phyloP scores from a whole-genome alignment of 2,113 vertebrate genomes.

The Neolamprologus tretocephalus region DNA sequence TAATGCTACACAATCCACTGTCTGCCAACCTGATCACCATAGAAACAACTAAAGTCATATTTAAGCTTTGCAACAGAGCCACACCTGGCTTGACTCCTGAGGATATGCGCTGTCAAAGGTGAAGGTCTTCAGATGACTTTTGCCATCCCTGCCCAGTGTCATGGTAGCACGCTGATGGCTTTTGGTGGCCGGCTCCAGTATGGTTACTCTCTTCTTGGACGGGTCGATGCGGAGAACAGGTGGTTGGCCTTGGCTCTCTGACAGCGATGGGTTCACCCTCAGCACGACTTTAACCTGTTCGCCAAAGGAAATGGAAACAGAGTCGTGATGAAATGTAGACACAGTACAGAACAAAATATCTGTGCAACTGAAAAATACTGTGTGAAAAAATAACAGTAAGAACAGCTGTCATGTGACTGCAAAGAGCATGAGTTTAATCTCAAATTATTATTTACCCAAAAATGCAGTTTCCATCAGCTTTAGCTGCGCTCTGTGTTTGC shows the following conservation, averaged over 20 bases:
- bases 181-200: conserved; percentile 50
- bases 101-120: conserved; percentile 51
- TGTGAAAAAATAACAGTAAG: background rate
- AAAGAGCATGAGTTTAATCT: background rate
- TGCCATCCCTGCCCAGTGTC: conserved; percentile 24
- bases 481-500: background rate
- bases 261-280: conserved; percentile 48
- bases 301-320: background rate
- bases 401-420: background rate
- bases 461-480: background rate
- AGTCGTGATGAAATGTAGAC: background rate
- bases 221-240: conserved; percentile 57
- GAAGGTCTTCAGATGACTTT: conserved; percentile 39
- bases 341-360: background rate
- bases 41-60: background rate
- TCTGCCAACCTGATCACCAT: background rate
- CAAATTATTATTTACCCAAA: background rate
- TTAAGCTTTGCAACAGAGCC: background rate
- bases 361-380: background rate
- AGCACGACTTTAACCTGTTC: conserved; percentile 67
- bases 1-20: background rate
- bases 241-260: conserved; percentile 31
- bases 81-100: conserved; percentile 59
- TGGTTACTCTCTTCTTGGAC: conserved; percentile 59
- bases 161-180: background rate